Percentiles rank a stretch among this genome's conserved stretches.
Evolutionary conservation across 2,113 vertebrate genomes (phyloP).

Genomic region (Larimichthys polyactis): DNA sequence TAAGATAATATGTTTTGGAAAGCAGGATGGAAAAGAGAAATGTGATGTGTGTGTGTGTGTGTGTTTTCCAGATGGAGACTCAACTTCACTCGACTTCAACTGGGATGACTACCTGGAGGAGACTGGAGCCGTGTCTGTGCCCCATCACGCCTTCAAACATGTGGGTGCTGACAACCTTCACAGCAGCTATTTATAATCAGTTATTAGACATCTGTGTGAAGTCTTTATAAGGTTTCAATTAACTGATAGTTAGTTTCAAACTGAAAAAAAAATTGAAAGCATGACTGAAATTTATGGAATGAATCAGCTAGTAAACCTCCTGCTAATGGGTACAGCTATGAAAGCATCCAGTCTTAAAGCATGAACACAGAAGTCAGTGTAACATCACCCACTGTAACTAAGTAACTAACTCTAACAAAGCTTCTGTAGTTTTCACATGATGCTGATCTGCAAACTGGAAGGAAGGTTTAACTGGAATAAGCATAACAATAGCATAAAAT

Average conservation of each 20-base stretch:
- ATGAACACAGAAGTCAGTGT: background rate
- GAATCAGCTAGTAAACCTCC: background rate
- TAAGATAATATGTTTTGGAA: conserved; percentile 29
- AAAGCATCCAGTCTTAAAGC: background rate
- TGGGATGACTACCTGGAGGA: conserved; percentile 99
- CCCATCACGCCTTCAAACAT: conserved; percentile 96
- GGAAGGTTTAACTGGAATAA: background rate
- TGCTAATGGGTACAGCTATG: background rate
- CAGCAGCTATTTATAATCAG: conserved; percentile 9
- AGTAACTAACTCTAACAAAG: background rate
- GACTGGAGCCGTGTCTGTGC: conserved; percentile 90
- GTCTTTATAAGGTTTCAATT: background rate
- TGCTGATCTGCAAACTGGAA: background rate
- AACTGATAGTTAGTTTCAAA: background rate
- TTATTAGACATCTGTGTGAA: conserved; percentile 13
- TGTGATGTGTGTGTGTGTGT: conserved; percentile 33
- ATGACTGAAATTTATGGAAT: background rate
- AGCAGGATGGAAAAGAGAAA: conserved; percentile 23
- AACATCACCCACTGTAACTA: background rate
- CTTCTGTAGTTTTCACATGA: background rate
- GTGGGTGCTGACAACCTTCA: conserved; percentile 83
- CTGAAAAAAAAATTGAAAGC: background rate
- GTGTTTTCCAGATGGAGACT: conserved; percentile 88
- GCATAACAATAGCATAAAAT: too few relatives aligned
- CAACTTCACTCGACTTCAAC: conserved; percentile 91